phyloP scores from a whole-genome alignment of 2,888 invertebrate species.

The Ophion slaviceki region DNA sequence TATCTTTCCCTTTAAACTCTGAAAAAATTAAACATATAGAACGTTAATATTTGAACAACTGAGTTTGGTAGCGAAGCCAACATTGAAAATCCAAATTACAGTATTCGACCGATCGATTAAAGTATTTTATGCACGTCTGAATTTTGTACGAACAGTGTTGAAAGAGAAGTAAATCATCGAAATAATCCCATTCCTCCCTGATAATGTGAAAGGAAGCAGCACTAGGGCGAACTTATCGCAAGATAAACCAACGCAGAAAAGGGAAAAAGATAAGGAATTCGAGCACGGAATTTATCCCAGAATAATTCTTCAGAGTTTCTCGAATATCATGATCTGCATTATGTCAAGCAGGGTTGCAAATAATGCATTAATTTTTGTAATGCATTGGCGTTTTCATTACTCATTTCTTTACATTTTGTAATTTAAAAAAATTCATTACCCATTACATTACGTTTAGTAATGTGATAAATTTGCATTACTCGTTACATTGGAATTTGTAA shows the following conservation, averaged over 20 bases:
- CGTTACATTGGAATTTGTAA: too few relatives aligned
- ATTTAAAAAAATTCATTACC: too few relatives aligned
- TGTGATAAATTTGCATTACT: too few relatives aligned
- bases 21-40: slow-evolving; percentile 31
- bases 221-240: background rate
- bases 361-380: too few relatives aligned
- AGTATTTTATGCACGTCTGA: background rate
- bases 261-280: background rate
- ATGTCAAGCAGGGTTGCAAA: too few relatives aligned
- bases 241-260: background rate
- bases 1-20: slow-evolving; percentile 86
- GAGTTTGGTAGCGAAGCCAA: background rate
- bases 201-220: background rate
- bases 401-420: too few relatives aligned
- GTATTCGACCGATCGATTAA: background rate
- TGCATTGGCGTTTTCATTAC: too few relatives aligned
- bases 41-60: background rate
- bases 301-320: too few relatives aligned
- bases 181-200: too few relatives aligned
- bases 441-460: too few relatives aligned
- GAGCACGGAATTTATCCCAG: too few relatives aligned
- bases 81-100: background rate
- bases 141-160: background rate
- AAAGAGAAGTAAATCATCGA: background rate
- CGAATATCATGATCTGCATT: too few relatives aligned